Base-by-base conservation (phyloP, 2,888 invertebrate genomes). In the Nephrotoma appendiculata region DNA sequence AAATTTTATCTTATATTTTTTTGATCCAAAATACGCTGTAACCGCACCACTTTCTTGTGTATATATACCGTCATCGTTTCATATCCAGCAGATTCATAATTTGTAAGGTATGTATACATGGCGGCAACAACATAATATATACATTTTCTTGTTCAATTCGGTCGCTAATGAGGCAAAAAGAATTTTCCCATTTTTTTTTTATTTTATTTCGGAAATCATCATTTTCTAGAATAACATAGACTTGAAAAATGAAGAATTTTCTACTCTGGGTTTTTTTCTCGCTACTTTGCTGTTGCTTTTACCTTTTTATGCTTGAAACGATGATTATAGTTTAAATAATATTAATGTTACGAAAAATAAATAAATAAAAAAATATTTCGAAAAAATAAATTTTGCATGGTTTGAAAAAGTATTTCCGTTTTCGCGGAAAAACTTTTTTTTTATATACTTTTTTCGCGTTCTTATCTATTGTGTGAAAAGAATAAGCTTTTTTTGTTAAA, bases 151-250 rank as follows among this genome's bases (percentile, higher is more conserved):
- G 71, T 71, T 71, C 71, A 85, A 85, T 85, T 85, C 85, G 85
- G 85, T 85, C 85, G 85, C 85, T 85, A 85, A 85, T 85, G 85
- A 85, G 85, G 85, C 85, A 43, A 85, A 85, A 85, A 44, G 85
- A 85, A 44, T 71, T 71, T 71, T 71, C 31, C 71, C 19, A 57
- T 57, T 57, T 57, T 57, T 57, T 44, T 44, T 44, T 57, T 57
- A 15, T 31, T 31, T 31, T 44, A 43, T 44, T 44, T 85, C 85
- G 85, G 85, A 85, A 85, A 85, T 44, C 85, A 85, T 44, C 71
- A 71, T 71, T 71, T 71, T 71, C 71, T 71, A 71, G 71, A 71
- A 71, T 71, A 71, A 71, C 71, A 71, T 71, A 71, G 31, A 71
- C 71, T 71, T 71, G 71, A 11, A 71, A 71, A 71, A 57, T 57